Conservation (phyloP, 2,888 invertebrate genomes). For the Hydropsyche betteni region DNA sequence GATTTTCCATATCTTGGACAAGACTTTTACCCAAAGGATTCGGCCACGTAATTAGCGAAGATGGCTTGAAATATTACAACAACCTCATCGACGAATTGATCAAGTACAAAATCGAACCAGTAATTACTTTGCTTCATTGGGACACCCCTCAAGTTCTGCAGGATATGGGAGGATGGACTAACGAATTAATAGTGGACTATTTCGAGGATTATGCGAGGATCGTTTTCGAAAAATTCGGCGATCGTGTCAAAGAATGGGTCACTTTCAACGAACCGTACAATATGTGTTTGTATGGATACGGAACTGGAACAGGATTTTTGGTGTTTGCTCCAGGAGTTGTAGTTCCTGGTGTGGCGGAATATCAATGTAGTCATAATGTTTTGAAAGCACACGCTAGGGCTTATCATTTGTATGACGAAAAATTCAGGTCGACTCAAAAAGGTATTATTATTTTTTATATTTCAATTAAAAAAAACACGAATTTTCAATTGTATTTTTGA, state of each 20-base stretch:
- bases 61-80: constrained; percentile 69
- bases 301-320: constrained; percentile 63
- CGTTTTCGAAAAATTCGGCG: constrained; percentile 62
- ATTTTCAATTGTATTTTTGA: not conserved
- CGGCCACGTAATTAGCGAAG: constrained; percentile 59
- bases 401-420: constrained; percentile 67
- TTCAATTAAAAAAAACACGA: not conserved
- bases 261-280: constrained; percentile 73
- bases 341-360: constrained; percentile 67
- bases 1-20: constrained; percentile 74
- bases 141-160: constrained; percentile 68
- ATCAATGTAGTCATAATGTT: constrained; percentile 71
- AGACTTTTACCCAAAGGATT: constrained; percentile 72
- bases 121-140: constrained; percentile 74
- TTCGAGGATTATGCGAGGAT: constrained; percentile 70
- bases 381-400: constrained; percentile 72
- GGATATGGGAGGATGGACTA: constrained; percentile 73
- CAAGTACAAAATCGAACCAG: constrained; percentile 66
- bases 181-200: constrained; percentile 68
- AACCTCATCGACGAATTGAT: constrained; percentile 68
- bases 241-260: constrained; percentile 66
- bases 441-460: constrained; percentile 48
- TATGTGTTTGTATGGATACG: constrained; percentile 64
- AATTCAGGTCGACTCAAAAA: constrained; percentile 59
- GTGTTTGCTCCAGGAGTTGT: constrained; percentile 63